Base-by-base conservation (phyloP, 2,888 invertebrate genomes). In the Tineola bisselliella region DNA sequence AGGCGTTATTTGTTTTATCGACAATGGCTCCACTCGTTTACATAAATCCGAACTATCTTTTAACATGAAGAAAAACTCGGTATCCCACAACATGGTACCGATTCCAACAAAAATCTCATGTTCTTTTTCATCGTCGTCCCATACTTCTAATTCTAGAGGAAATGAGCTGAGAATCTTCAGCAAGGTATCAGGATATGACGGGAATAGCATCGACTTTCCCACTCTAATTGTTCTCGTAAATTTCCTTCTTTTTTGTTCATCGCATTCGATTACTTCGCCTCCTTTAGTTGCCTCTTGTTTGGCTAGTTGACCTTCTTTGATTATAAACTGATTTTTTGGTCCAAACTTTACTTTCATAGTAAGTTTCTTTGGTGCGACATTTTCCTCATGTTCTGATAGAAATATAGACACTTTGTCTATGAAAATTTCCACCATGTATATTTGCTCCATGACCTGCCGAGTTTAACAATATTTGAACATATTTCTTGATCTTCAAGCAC, bases 351-450 rank as follows among this genome's bases (percentile, higher is more conserved):
- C 69, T 70, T 81, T 84, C 25, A 89, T 71, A 31, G 81, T 79
- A 8, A 89, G 71, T 61, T 78, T 82, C 67, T 88, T 84, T 64
- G 17, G 31, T 62, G 80, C 77, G 4, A 75, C 76, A 15, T 70
- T 66, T 67, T 74, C 67, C 63, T 79, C 71, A 63, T 73, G 69
- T 25, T 73, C 70, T n/a, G 70, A 62, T 65, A 70, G 66, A 69
- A 76, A 77, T 75, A 88, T 69, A 62, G 76, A 76, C 64, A 90
- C 83, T 75, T 83, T 86, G 72, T 88, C 86, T 68, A 89, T 74
- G 68, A 89, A 81, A 72, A 89, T 82, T 75, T 90, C 90, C 67
- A 90, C 65, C 74, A 89, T 71, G 78, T 87, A 89, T 70, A 89
- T 74, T 80, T 88, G 87, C 77, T 88, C 88, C 84, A 87, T 87